Conservation (phyloP, 2,888 invertebrate genomes). For the Drosophila anomalata region DNA sequence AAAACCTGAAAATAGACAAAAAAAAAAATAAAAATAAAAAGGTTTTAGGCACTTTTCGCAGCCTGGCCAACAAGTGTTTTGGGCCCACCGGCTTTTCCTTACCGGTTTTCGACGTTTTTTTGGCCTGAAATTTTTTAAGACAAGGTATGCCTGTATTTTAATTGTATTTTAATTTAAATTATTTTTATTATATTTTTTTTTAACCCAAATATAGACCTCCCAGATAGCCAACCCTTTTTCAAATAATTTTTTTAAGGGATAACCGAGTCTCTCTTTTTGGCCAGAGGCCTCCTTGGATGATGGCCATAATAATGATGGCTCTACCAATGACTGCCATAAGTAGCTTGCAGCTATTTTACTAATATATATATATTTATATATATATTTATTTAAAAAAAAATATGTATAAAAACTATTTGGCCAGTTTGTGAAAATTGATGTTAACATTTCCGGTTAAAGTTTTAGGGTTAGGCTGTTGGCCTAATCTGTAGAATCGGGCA, state of each 20-base stretch:
- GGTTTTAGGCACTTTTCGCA: conserved; percentile 54
- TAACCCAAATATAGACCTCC: not conserved
- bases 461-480: conserved; percentile 26
- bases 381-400: conserved; percentile 8
- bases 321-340: conserved; percentile 50
- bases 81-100: conserved; percentile 57
- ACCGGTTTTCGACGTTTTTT: conserved; percentile 14
- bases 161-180: no score
- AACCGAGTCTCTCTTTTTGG: not conserved
- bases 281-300: conserved; percentile 3
- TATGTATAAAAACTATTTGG: conserved; percentile 15
- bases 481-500: conserved; percentile 65
- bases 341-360: conserved; percentile 67
- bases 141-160: conserved; percentile 1
- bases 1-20: not conserved
- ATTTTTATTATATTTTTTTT: not conserved
- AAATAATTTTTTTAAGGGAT: not conserved
- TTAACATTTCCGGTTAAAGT: conserved; percentile 70
- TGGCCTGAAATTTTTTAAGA: not conserved
- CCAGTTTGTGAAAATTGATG: conserved; percentile 65
- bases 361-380: conserved; percentile 17
- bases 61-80: conserved; percentile 38
- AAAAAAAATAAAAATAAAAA: conserved; percentile 19
- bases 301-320: conserved; percentile 66
- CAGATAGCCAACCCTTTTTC: not conserved